Evolutionary conservation across 2,113 vertebrate genomes (phyloP), one percentile per base, ranked within the genome.

Genomic region (Leucosticte australis): DNA sequence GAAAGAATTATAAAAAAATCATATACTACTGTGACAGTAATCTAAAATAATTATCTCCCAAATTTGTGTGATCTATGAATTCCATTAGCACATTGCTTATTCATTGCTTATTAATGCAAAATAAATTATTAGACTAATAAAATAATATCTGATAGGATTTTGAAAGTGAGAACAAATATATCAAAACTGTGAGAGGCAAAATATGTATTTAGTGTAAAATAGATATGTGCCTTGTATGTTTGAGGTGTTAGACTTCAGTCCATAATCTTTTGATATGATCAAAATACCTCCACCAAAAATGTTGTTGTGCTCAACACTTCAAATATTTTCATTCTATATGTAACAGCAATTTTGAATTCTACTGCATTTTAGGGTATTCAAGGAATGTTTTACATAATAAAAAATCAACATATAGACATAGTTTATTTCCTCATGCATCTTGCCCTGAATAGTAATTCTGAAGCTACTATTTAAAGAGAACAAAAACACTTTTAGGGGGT

Each of bases 401-500:
- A 90, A 4, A 17, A 35, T 24, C 21, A 73, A 63, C 22, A 20
- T 19, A n/a, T 5, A 46, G 3, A 60, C 3, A 76, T 31, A 14
- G 2, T 22, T 67, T 74, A 22, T 75, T 68, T 83, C 35, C 15
- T 73, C 42, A 50, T 53, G 3, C 1, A 1, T 59, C 23, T 89
- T 37, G 15, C 2, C 14, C 28, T 47, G 33, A 84, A 60, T 30
- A 87, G 42, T 69, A 59, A 4, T 8, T 67, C 60, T 81, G 39
- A 83, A 63, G 17, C 12, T 65, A 19, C 2, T 39, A n/a, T 46
- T 65, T 67, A 31, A 77, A 75, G 22, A 62, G 2, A 4, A 37
- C 2, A n/a, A 9, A 77, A 57, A 0, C 2, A 33, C 15, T 44
- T 73, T 41, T 11, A 2, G 0, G 9, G 6, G 2, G 1, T 13